Evolutionary conservation across 1,140 invertebrate genomes (phyloP), one percentile per base, ranked within the genome.

Genomic region (Eulimnadia texana): DNA sequence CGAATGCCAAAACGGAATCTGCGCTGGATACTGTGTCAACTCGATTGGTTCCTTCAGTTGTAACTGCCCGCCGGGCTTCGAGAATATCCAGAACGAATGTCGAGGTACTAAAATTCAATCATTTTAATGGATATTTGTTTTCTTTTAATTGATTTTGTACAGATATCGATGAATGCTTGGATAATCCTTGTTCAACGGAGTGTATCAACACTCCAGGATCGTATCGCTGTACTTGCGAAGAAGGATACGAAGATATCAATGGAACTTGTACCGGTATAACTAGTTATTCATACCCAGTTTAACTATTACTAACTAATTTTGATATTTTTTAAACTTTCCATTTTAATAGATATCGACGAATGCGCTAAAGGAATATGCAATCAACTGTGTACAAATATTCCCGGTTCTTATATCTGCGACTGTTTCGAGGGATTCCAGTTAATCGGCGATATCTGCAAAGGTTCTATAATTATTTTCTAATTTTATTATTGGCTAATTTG

Each of bases 181-280:
- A 23, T 27, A 33, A 33, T 25, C 61, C 55, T 13, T 57, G 61
- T 49, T 42, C 61, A 20, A 54, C 29, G 6, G 61, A 80, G 13
- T 93, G 92, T 70, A 73, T 84, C n/a, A 94, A 94, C 71, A 85
- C 84, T 1, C 72, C 81, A 2, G 91, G 91, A 2, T 87, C 86
- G 13, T 93, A 82, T 71, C 79, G 82, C 54, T 94, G 91, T 69
- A 78, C 80, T 20, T 94, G 91, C 69, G 82, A 84, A 63, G 77
- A 80, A 62, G 86, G 86, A 9, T 87, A 83, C 66, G 78, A 79
- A 66, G 74, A 74, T 24, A 73, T 76, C 63, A 72, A 74, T 27
- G 76, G 76, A 56, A 74, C 74, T 10, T 85, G 83, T 72, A 72
- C 80, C 63, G 81, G 82, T 84, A 70, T 71, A 73, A 71, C 61